phyloP scores from a whole-genome alignment of 2,113 vertebrate genomes.

The Columbina picui region DNA sequence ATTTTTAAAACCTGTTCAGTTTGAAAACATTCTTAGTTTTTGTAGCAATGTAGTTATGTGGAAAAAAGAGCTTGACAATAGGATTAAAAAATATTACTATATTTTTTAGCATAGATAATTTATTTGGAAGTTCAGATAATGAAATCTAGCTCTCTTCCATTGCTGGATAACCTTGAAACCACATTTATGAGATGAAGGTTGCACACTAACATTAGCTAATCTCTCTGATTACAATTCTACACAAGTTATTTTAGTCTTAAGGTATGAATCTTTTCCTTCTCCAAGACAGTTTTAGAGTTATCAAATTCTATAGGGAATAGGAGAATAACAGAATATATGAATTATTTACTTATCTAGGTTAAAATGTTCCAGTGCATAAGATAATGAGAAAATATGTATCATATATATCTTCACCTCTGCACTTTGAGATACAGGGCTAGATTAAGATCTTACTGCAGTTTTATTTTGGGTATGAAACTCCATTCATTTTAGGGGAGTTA shows the following conservation, averaged over 20 bases:
- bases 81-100: neutral
- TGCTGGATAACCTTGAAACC: constrained; percentile 48
- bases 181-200: neutral
- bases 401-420: neutral
- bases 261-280: neutral
- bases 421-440: neutral
- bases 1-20: neutral
- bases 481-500: neutral
- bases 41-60: neutral
- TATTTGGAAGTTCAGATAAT: constrained; percentile 15
- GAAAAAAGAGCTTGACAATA: neutral
- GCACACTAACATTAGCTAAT: neutral
- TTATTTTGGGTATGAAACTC: neutral
- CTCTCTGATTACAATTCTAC: constrained; percentile 18
- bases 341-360: neutral
- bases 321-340: neutral
- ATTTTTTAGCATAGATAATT: constrained; percentile 5
- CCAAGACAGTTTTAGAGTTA: neutral
- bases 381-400: neutral
- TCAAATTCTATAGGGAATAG: neutral
- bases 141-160: neutral
- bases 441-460: neutral
- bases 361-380: neutral
- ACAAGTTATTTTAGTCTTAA: neutral
- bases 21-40: constrained; percentile 40